Base-by-base conservation (phyloP, 2,888 invertebrate species). In the Stomorhina lunata region DNA sequence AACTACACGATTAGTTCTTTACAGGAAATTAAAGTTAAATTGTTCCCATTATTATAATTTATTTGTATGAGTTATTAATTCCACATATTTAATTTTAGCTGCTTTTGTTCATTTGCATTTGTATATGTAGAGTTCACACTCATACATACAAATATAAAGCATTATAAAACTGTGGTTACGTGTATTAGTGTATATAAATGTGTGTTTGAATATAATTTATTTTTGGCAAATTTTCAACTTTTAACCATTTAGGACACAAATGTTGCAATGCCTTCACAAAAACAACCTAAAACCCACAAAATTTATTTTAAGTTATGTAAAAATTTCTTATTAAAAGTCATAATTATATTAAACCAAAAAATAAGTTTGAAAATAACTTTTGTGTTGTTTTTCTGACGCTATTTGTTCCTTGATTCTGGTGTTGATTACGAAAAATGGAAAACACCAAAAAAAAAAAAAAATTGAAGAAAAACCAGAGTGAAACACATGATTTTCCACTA, bases 311-410 rank as follows among this genome's bases (percentile, higher is more conserved):
- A 77, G 20, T 78, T 48, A 12, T 34, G 6, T 25, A 45, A 15
- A 63, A 37, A 69, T 50, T 78, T 78, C 43, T 63, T 78, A 40
- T 63, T 37, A 71, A 63, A 45, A 53, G 55, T 48, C 37, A 45
- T 53, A 50, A 50, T 71, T 45, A 37, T 55, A 34, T 71, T 43
- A 34, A 40, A 63, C 40, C 22, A 40, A 73, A 43, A 66, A 27
- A 53, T 25, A 61, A 72, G 59, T 59, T 59, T 48, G 6, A 22
- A n/a, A 17, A 40, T 7, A 61, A 63, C n/a, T 43, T 65, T 69
- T 25, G 12, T 63, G 15, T 15, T 29, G 7, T 15, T 32, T 29
- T 37, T 37, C 3, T 22, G 43, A n/a, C n/a, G 43, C 15, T 22
- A 37, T n/a, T 59, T 59, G 37, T 12, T 34, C 2, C 7, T 27